phyloP scores from a whole-genome alignment of 2,888 invertebrate species.

The Auanema sp. region DNA sequence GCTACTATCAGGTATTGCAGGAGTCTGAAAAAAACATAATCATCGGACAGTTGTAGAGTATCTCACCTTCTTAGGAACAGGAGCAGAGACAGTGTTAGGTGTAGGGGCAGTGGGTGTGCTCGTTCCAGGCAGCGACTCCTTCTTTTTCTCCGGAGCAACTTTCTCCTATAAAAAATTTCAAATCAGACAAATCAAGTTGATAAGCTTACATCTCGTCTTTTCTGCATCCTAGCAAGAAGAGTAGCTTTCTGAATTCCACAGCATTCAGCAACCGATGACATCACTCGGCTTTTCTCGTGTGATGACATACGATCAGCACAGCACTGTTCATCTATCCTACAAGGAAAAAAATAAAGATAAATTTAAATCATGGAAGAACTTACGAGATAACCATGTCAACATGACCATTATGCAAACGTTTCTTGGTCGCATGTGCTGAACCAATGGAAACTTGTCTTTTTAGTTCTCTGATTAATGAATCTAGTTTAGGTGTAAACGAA shows the following conservation, averaged over 20 bases:
- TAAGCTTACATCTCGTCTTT: slow-evolving; percentile 16
- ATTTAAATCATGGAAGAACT: too few relatives aligned
- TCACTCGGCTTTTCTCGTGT: slow-evolving; percentile 14
- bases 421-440: slow-evolving; percentile 11
- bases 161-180: slow-evolving; percentile 3
- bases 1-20: too few relatives aligned
- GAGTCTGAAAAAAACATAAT: too few relatives aligned
- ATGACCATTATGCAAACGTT: slow-evolving; percentile 15
- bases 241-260: slow-evolving; percentile 15
- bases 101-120: neutral
- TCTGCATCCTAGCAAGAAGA: slow-evolving; percentile 7
- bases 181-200: too few relatives aligned
- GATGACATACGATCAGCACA: slow-evolving; percentile 10
- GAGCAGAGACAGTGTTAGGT: neutral
- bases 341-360: too few relatives aligned
- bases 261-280: slow-evolving; percentile 12
- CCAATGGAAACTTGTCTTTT: neutral
- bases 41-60: neutral
- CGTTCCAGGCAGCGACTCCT: neutral
- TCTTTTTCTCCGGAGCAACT: neutral
- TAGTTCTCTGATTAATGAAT: too few relatives aligned
- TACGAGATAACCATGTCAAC: slow-evolving; percentile 14
- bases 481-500: too few relatives aligned
- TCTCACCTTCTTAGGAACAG: neutral
- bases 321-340: slow-evolving; percentile 19